These are phyloP conservation scores for Vanessa tameamea DNA, from an alignment of 1,140 invertebrate genomes.

Conservation along the genomic window DNA sequence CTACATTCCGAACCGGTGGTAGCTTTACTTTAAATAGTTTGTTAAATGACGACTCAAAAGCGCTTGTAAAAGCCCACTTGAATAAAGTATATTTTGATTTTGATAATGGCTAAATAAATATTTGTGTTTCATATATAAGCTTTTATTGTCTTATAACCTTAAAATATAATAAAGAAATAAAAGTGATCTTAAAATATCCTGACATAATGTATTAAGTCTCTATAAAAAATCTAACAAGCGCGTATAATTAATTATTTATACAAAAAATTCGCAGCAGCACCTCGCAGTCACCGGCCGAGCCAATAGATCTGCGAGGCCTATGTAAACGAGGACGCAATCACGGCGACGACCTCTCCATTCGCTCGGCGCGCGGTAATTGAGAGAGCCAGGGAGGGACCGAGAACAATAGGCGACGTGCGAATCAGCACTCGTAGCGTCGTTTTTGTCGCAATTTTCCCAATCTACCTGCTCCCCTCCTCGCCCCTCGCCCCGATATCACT, in stretches of 20 bases:
- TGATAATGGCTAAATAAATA: too few species aligned
- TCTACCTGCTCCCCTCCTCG: constrained; percentile 37
- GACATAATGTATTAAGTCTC: too few species aligned
- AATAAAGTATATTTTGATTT: too few species aligned
- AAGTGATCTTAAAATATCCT: too few species aligned
- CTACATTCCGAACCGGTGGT: too few species aligned
- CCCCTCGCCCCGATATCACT: constrained; percentile 37
- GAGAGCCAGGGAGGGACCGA: constrained; percentile 5
- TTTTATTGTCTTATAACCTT: too few species aligned
- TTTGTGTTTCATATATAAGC: too few species aligned
- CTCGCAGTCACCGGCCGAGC: background rate
- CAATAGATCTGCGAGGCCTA: background rate
- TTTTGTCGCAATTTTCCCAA: constrained; percentile 55
- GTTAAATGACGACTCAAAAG: too few species aligned
- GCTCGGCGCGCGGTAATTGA: constrained; percentile 13
- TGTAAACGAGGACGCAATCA: constrained; percentile 17
- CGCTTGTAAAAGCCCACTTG: too few species aligned
- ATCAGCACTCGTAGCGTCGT: constrained; percentile 41
- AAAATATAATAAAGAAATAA: too few species aligned
- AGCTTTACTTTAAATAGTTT: too few species aligned
- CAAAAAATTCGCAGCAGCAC: background rate
- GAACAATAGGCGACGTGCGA: constrained; percentile 31
- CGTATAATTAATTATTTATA: constrained; percentile 1
- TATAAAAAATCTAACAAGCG: too few species aligned
- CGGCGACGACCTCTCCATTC: constrained; percentile 8